Base-by-base conservation (phyloP, 1,140 invertebrate species). In the Cryptotermes secundus region DNA sequence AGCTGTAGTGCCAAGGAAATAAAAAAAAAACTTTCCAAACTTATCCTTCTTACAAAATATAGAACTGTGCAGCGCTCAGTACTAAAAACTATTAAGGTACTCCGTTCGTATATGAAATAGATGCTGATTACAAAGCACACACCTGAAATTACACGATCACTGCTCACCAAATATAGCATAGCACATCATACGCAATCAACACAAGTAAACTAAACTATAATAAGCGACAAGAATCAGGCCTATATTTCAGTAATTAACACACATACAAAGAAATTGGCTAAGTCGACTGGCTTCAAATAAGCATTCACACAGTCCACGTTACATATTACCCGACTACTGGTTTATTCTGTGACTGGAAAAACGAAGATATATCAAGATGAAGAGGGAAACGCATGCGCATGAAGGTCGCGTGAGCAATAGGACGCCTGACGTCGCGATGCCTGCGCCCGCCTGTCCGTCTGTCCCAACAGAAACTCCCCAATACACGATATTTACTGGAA, bases 331-430 rank as follows among this genome's bases (percentile, higher is more conserved):
- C 9, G 59, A 72, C 59, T 72, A 72, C 59, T 72, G 59, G 59
- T 72, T 72, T 72, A 72, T 72, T 72, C 59, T 72, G 59, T 72
- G 59, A 31, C 59, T 72, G 59, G 59, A 72, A 72, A 72, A 72
- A 72, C 59, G 59, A 72, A 72, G 59, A 72, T 72, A 72, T 72
- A 72, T 31, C 26, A n/a, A 72, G 59, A 72, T 72, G 59, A 72
- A 19, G 59, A 7, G 59, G n/a, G 6, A 31, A 14, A 31, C 59
- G 59, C 59, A 72, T 72, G 59, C 59, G 59, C n/a, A 31, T 26
- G 1, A 26, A 72, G 4, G n/a, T 49, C 45, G 45, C 45, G 45
- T 49, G 9, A 72, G 59, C 59, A 72, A 72, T 26, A 72, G 59
- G 59, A 72, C 59, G 59, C 59, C 59, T 72, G 59, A 26, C 59